Evolutionary conservation across 2,888 invertebrate genomes (phyloP).

Genomic region (Agrilus mali): DNA sequence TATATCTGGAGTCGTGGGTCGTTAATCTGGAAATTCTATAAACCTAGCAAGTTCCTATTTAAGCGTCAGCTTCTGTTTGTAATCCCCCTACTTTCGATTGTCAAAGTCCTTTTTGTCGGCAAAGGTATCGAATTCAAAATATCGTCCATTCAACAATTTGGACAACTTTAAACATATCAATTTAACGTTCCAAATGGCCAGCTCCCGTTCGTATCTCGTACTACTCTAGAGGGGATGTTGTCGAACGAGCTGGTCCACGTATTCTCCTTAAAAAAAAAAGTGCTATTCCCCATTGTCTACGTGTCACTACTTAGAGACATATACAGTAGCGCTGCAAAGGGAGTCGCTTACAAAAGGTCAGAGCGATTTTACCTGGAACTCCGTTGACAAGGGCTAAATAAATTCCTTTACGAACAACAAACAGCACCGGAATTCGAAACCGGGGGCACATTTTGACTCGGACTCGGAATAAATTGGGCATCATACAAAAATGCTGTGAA

Average conservation of each 20-base stretch:
- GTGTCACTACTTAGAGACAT: constrained; percentile 34
- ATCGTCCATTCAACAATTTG: constrained; percentile 24
- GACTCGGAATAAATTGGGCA: too few relatives aligned
- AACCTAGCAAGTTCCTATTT: constrained; percentile 7
- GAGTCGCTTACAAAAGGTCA: constrained; percentile 25
- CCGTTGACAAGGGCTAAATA: constrained; percentile 21
- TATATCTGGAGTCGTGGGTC: too few relatives aligned
- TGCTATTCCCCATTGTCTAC: constrained; percentile 32
- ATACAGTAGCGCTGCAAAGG: constrained; percentile 28
- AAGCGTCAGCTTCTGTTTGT: constrained; percentile 20
- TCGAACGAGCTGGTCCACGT: constrained; percentile 13
- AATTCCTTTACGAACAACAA: constrained; percentile 9
- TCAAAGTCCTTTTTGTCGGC: constrained; percentile 13
- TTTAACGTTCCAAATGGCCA: constrained; percentile 17
- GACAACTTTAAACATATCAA: constrained; percentile 33
- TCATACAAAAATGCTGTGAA: background rate
- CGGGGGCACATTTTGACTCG: constrained; percentile 8
- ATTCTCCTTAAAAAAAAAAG: constrained; percentile 26
- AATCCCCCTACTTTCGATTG: constrained; percentile 12
- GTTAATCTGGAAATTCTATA: background rate
- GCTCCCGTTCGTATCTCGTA: background rate
- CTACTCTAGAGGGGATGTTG: background rate
- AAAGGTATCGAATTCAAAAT: constrained; percentile 13
- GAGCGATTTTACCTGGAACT: constrained; percentile 30
- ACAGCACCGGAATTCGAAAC: constrained; percentile 5